These are phyloP conservation scores for pig (Sus scrofa) DNA, from an alignment of 2,113 vertebrate genomes.

Conservation along the genomic window T2T-Sscrofa CM000812.6:281124001-281124500, in stretches of 20 bases:
- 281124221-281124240: background rate
- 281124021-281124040: background rate
- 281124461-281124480: background rate
- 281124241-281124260: background rate
- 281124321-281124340: background rate
- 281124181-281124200: background rate
- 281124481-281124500: background rate
- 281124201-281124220: background rate
- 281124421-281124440: background rate
- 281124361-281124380: background rate
- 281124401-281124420: background rate
- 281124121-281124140: background rate
- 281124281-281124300: background rate
- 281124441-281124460: background rate
- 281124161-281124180: background rate
- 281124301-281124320: background rate
- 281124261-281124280: background rate
- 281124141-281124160: background rate
- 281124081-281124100: background rate
- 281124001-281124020: background rate
- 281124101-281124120: background rate
- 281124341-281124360: background rate
- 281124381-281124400: background rate
- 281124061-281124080: background rate
- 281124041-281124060: background rate